Base-by-base conservation (phyloP, 2,888 invertebrate genomes). In the Augiades crinisus region DNA sequence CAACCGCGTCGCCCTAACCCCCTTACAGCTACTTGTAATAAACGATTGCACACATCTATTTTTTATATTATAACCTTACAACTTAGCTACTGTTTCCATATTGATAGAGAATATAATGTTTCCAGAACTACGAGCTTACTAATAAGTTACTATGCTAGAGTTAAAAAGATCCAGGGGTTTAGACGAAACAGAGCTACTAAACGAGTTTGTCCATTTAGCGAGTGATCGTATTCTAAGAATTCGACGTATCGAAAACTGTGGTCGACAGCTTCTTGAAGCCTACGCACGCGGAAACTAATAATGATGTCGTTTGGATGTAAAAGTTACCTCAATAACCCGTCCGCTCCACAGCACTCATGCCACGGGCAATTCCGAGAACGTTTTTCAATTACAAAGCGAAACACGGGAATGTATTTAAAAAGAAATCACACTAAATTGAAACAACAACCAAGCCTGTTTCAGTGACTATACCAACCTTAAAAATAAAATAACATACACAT, bases 111-210 rank as follows among this genome's bases (percentile, higher is more conserved):
- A 27, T 49, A 34, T 24, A 49, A 49, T 22, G 27, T 24, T 36
- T 37, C 37, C 49, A 41, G 49, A 40, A 47, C 41, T 49, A 49
- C 41, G 8, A 27, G 31, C 40, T 49, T 40, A 47, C 19, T 8
- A 19, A 22, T 12, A 40, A 22, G 31, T 34, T 10, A 41, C 22
- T 49, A 49, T 41, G 17, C 49, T 49, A 49, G 16, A 34, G 33
- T 33, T 47, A 31, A 36, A 38, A 47, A 41, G 38, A 49, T 34
- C 41, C 41, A 49, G 49, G 49, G 49, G 49, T 41, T 41, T 41
- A 49, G 49, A 49, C 41, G 49, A 40, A 49, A 49, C 41, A 41
- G 33, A 33, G 43, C 43, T 14, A 45, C 49, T 22, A 30, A 34
- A 22, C 31, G 38, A 38, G 36, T 41, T 47, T 19, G 24, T 49